Base-by-base conservation (phyloP, 2,888 invertebrate species). In the Lysandra coridon region DNA sequence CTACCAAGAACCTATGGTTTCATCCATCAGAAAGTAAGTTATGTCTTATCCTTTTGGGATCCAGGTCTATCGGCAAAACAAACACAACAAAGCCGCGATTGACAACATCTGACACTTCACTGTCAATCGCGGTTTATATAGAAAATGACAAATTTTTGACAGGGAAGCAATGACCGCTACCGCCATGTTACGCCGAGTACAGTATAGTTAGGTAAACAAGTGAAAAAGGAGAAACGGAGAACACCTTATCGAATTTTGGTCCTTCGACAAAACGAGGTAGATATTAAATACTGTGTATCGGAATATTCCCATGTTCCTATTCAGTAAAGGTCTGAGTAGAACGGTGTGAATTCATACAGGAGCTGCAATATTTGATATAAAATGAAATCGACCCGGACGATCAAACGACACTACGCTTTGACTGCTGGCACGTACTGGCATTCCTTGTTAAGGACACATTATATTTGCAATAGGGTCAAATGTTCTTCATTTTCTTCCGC, bases 321-420 rank as follows among this genome's bases (percentile, higher is more conserved):
- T 69, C 69, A 69, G 33, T 64, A 64, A 64, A 64, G 64, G 64
- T 69, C 17, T 33, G 33, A 33, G 14, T 69, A 33, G 4, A 69
- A 69, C 17, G 69, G 69, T 69, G 49, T 75, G 23, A 75, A 75
- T 44, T 30, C 75, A 23, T 75, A 75, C 49, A 75, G 44, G 53
- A 57, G 49, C 44, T 49, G 53, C 76, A 76, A 76, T 76, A 76
- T 76, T 76, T 76, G 76, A 76, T 76, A 76, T 57, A 49, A 53
- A 57, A 30, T 76, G 76, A 76, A 76, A 57, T 76, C 33, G 53
- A 57, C 53, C 57, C 30, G 53, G 30, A 5, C 17, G 76, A 76
- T 49, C 76, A 33, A 57, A 76, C 44, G 33, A 49, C 30, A 76
- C 44, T 7, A 49, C 17, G 30, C 76, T 76, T 57, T 76, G 76